phyloP scores from a whole-genome alignment of 2,888 invertebrate genomes.

The Apocheima hispidaria region DNA sequence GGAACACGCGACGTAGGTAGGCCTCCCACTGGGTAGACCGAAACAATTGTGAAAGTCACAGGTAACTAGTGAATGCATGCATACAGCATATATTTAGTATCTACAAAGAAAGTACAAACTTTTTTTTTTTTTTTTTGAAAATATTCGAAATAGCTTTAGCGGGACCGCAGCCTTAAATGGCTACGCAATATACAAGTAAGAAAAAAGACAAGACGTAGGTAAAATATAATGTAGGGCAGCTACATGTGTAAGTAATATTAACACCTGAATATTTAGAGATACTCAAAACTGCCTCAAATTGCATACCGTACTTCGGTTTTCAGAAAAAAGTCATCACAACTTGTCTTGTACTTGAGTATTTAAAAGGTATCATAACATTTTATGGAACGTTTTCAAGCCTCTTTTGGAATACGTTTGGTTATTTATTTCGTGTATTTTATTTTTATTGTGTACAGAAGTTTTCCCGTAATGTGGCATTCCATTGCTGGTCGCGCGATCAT shows the following conservation, averaged over 20 bases:
- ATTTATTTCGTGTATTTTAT: neutral
- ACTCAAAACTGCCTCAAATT: slow-evolving; percentile 14
- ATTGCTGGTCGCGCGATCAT: too few species aligned
- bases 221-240: neutral
- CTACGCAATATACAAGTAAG: neutral
- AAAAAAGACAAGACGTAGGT: neutral
- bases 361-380: slow-evolving; percentile 26
- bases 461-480: too few species aligned
- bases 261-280: slow-evolving; percentile 8
- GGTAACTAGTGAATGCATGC: too few species aligned
- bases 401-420: neutral
- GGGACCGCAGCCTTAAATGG: neutral
- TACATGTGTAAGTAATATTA: slow-evolving; percentile 10
- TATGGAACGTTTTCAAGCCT: slow-evolving; percentile 16
- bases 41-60: too few species aligned
- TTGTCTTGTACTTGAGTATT: neutral
- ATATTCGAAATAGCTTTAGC: too few species aligned
- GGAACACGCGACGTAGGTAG: too few species aligned
- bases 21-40: too few species aligned
- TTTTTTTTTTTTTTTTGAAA: too few species aligned
- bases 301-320: slow-evolving; percentile 18
- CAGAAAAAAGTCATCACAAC: slow-evolving; percentile 18
- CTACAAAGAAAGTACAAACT: too few species aligned
- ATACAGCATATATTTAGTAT: too few species aligned
- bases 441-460: neutral